A percentile compares a stretch with the other conserved stretches of the same genome.
These are phyloP conservation scores for Drosophila tristis DNA, from an alignment of 1,140 invertebrate genomes.

Conservation along the genomic window DNA sequence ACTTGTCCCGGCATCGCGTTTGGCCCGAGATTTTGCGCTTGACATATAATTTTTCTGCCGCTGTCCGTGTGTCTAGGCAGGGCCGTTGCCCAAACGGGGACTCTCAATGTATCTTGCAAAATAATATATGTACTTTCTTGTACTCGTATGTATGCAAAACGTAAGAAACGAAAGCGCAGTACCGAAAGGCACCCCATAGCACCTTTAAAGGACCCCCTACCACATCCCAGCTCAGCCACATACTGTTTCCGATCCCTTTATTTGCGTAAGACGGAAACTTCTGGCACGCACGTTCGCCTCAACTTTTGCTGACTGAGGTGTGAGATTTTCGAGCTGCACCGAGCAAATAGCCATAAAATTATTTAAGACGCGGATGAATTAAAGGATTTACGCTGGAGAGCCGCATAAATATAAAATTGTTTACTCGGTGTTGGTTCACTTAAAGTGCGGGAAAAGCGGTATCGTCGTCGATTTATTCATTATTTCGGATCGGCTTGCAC, in stretches of 20 bases:
- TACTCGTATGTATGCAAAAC: neutral
- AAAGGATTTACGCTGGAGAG: slow-evolving; percentile 1
- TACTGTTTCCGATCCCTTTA: slow-evolving; percentile 30
- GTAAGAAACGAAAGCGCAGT: neutral
- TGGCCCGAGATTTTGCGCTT: slow-evolving; percentile 63
- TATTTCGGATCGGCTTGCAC: no score
- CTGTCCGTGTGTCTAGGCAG: neutral
- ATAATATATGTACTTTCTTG: no score
- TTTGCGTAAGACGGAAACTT: slow-evolving; percentile 25
- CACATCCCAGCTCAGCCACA: neutral
- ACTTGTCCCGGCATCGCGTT: slow-evolving; percentile 13
- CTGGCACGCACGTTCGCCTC: slow-evolving; percentile 36
- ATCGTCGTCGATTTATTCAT: no score
- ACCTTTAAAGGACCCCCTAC: neutral
- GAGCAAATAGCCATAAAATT: slow-evolving; percentile 72
- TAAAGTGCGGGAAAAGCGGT: no score
- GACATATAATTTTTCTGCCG: slow-evolving; percentile 72
- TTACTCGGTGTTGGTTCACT: no score
- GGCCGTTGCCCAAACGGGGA: neutral
- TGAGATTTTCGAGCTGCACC: slow-evolving; percentile 58
- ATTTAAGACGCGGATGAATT: slow-evolving; percentile 40
- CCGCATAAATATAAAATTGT: slow-evolving; percentile 2
- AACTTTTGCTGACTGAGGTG: slow-evolving; percentile 67
- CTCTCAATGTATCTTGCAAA: neutral
- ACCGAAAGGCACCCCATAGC: neutral